These are phyloP conservation scores for Drosophila kepulauana DNA, from an alignment of 1,140 invertebrate genomes.

Conservation along the genomic window DNA sequence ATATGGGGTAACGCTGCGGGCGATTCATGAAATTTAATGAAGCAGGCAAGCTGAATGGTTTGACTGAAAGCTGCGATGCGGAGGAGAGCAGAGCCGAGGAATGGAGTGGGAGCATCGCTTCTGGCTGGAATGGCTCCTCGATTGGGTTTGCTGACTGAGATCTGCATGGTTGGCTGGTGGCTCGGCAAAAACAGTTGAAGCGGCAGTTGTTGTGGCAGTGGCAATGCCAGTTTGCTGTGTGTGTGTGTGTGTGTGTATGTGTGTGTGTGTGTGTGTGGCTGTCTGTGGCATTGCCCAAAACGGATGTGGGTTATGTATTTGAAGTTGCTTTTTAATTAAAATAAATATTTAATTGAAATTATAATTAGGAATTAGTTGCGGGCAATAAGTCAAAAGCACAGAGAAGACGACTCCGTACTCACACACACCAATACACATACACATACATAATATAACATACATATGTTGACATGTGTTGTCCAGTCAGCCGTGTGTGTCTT, in stretches of 20 bases:
- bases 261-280: background rate
- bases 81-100: no score
- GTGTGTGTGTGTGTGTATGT: background rate
- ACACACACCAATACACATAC: conserved; percentile 7
- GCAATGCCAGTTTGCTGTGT: background rate
- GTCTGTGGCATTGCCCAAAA: conserved; percentile 25
- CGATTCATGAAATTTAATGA: conserved; percentile 83
- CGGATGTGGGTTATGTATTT: conserved; percentile 64
- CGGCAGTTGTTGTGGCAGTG: background rate
- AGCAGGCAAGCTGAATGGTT: conserved; percentile 55
- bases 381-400: conserved; percentile 59
- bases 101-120: background rate
- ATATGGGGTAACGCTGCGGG: conserved; percentile 73
- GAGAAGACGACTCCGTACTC: conserved; percentile 12
- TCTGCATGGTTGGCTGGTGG: conserved; percentile 43
- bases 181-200: conserved; percentile 18
- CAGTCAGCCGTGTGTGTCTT: conserved; percentile 12
- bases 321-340: conserved; percentile 82
- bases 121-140: background rate
- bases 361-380: conserved; percentile 79
- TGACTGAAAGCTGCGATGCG: conserved; percentile 20
- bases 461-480: conserved; percentile 7
- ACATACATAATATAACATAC: no score
- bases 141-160: conserved; percentile 19
- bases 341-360: conserved; percentile 83